Percentiles rank a stretch among this genome's conserved stretches.
Evolutionary conservation across 2,113 vertebrate species (phyloP).

Genomic region (Columbina picui): DNA sequence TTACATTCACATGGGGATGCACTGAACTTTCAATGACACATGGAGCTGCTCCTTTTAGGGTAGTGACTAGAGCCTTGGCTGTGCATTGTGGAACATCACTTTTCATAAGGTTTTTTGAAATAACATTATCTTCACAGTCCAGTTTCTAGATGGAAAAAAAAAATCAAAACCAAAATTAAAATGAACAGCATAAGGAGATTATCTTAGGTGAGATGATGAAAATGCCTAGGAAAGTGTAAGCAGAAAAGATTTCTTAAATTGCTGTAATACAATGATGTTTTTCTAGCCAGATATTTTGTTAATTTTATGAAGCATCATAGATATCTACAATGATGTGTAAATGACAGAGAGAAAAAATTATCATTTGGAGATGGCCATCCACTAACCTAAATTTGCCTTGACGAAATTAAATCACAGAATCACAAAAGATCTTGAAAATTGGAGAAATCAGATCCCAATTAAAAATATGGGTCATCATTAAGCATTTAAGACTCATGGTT

Average conservation of each 20-base stretch:
- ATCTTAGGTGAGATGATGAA: neutral
- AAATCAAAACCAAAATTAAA: neutral
- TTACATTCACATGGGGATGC: rapidly evolving
- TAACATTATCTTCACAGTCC: neutral
- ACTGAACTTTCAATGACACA: neutral
- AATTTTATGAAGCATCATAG: neutral
- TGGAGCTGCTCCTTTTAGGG: neutral
- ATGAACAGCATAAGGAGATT: neutral
- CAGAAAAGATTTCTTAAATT: neutral
- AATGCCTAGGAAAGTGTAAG: neutral
- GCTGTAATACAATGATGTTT: neutral
- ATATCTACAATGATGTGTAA: neutral
- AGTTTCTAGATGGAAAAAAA: neutral
- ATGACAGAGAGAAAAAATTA: neutral
- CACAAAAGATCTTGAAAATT: neutral
- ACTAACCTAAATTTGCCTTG: neutral
- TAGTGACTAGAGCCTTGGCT: neutral
- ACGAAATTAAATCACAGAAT: neutral
- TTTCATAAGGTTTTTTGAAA: neutral
- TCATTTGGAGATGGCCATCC: neutral
- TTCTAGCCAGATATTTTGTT: neutral
- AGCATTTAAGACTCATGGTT: rapidly evolving
- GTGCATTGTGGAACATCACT: neutral
- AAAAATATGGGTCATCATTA: neutral
- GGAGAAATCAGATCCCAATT: neutral